Evolutionary conservation across 1,140 invertebrate species (phyloP).

Genomic region (Nixonia krombeini): DNA sequence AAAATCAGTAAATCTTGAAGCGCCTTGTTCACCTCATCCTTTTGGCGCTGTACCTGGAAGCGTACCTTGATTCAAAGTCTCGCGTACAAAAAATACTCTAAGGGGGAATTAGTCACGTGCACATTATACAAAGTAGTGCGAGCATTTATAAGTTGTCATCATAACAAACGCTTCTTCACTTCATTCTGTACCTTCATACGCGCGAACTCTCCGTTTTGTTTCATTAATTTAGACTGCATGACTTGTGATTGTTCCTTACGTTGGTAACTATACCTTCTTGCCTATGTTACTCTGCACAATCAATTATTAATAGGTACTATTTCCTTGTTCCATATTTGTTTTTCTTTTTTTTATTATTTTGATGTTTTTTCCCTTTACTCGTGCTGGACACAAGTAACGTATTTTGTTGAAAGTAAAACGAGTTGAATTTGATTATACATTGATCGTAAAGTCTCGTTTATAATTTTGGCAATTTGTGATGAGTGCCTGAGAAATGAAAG

Average conservation of each 20-base stretch:
- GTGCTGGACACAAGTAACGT: too few species aligned
- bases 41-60: too few species aligned
- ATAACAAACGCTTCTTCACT: conserved; percentile 20
- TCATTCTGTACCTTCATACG: neutral
- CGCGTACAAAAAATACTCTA: too few species aligned
- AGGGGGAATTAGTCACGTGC: neutral
- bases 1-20: too few species aligned
- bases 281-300: conserved; percentile 5
- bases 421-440: too few species aligned
- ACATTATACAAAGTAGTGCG: conserved; percentile 7
- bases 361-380: too few species aligned
- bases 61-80: too few species aligned
- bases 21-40: neutral
- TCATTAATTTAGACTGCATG: conserved; percentile 32
- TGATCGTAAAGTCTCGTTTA: too few species aligned
- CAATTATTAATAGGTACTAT: conserved; percentile 5
- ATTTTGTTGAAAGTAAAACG: too few species aligned
- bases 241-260: conserved; percentile 33
- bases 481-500: conserved; percentile 41
- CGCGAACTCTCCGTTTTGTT: conserved; percentile 8
- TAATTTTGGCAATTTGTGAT: conserved; percentile 58
- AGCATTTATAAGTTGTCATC: conserved; percentile 4
- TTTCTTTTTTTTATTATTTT: too few species aligned
- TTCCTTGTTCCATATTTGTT: too few species aligned
- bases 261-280: conserved; percentile 28